Conservation (phyloP, 2,113 vertebrate species). For the Urocolius indicus region DNA sequence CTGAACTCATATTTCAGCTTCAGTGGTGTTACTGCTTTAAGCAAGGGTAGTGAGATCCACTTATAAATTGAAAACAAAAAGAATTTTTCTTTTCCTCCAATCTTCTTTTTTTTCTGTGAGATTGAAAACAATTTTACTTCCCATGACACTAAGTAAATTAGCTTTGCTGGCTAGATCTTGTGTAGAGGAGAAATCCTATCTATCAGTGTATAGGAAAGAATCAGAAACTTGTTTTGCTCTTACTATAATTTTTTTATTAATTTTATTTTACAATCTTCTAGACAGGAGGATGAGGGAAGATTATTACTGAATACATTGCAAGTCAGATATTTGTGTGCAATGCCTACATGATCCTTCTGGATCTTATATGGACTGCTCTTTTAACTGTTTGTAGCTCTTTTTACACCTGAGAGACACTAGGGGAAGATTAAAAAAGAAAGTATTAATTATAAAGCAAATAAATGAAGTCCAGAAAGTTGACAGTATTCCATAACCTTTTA, state of each 20-base stretch:
- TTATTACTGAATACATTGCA: fast-evolving
- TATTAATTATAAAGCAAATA: neutral
- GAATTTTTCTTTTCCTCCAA: neutral
- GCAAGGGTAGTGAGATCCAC: neutral
- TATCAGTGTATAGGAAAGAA: neutral
- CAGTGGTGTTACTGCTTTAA: neutral
- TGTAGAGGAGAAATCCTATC: neutral
- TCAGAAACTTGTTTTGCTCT: neutral
- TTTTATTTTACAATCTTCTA: too few relatives aligned
- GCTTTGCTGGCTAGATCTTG: neutral
- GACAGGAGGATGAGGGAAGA: neutral
- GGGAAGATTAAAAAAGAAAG: neutral
- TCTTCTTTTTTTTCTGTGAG: neutral
- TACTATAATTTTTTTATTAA: too few relatives aligned
- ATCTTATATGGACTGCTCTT: neutral
- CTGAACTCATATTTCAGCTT: neutral
- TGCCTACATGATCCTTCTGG: neutral
- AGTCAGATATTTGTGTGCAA: neutral
- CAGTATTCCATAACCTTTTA: neutral
- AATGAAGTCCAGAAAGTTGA: neutral
- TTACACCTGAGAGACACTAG: neutral
- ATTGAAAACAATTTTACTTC: neutral
- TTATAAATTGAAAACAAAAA: neutral
- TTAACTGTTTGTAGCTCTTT: neutral
- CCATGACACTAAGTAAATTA: neutral